Base-by-base conservation (phyloP, 2,113 vertebrate species). In the Dolichotis patagonum region DNA sequence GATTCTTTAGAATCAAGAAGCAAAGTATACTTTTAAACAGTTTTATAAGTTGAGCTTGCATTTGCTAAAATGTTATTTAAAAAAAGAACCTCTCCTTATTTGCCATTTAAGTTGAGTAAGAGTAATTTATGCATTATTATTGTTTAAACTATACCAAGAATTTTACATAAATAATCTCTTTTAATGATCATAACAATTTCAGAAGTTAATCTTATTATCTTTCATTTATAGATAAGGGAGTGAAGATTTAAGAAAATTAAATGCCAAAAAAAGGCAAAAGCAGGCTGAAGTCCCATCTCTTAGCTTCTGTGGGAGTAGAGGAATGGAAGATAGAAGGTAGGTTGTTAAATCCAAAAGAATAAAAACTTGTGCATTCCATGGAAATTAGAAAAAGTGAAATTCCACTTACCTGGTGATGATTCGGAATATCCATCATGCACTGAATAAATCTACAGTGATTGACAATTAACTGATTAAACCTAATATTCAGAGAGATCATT, bases 91-190 rank as follows among this genome's bases (percentile, higher is more conserved):
- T 82, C 12, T 12, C 17, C 13, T 38, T 58, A 56, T 62, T 92
- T 96, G 65, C 49, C 81, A 60, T 87, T 56, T 63, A 89, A 95
- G 24, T 89, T 65, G 46, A 87, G 19, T 82, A 58, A 95, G 49
- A 94, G 88, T 81, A 84, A 69, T 75, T 60, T 54, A 91, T 56
- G 87, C 19, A 19, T 2, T 84, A 89, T 94, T 58, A 83, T 54
- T 63, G 22, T 54, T 88, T 49, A 58, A 85, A 86, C 41, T 65
- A 35, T 56, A 69, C 35, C 41, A 84, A 54, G 10, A 1, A 94
- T 78, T 96, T 92, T 84, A 82, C 30, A 80, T 71, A 89, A 95
- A 85, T 83, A 85, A 85, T 77, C n/a, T 84, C 62, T 77, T 52
- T 89, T 90, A 91, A 86, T 95, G 14, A 65, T 89, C 67, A 81